Base-by-base conservation (phyloP, 2,888 invertebrate genomes). In the Synergus japonicus region DNA sequence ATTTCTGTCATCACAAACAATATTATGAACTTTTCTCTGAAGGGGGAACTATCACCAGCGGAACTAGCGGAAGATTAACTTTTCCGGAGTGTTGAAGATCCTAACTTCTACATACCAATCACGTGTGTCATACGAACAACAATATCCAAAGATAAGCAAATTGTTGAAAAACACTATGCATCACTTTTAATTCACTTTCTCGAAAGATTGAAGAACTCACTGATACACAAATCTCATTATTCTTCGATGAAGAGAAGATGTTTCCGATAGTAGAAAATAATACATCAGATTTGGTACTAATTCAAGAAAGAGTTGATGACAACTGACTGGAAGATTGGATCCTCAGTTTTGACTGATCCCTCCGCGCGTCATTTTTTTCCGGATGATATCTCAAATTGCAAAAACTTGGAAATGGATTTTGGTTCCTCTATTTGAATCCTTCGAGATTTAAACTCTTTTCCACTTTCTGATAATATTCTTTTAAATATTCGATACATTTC, bases 161-260 rank as follows among this genome's bases (percentile, higher is more conserved):
- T 29, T 10, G 13, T 2, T 69, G 49, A 54, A 73, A n/a, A 54
- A 37, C 73, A 73, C 67, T 18, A 12, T 49, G 18, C 41, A 54
- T 12, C 73, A 73, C 73, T 73, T 49, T 54, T 54, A n/a, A 54
- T 37, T 41, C 73, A 73, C 73, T 73, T 37, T 73, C 54, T n/a
- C 54, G 22, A 54, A n/a, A 73, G n/a, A 10, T 4, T 54, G 12
- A 54, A 67, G 46, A 67, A 22, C 49, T 46, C 46, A 46, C 46
- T 46, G 13, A n/a, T 43, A 43, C 54, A 54, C 54, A 54, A 54
- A 54, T 54, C n/a, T 54, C 29, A 29, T 29, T 29, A 29, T 29
- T 3, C 29, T 29, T 29, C 3, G 29, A 29, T 29, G 29, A 29
- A 29, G 29, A 29, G 29, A 29, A 29, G 29, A 29, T 29, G 29